Base-by-base conservation (phyloP, 2,113 vertebrate species). In the Trichomycterus rosablanca region DNA sequence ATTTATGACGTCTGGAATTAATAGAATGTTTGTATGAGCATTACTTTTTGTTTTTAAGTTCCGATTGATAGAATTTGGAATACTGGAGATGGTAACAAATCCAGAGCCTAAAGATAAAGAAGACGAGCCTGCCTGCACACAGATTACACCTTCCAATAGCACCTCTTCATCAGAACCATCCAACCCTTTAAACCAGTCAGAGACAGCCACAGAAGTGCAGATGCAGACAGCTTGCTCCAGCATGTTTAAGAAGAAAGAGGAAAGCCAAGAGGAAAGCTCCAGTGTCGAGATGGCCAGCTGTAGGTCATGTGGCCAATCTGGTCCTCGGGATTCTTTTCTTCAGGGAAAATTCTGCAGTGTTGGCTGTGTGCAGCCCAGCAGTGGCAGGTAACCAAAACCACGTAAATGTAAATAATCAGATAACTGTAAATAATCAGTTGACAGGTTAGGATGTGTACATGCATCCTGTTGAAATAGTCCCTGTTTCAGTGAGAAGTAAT, bases 1-100 rank as follows among this genome's bases (percentile, higher is more conserved):
- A n/a, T n/a, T n/a, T n/a, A n/a, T n/a, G n/a, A n/a, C n/a, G n/a
- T n/a, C n/a, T n/a, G n/a, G n/a, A n/a, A n/a, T n/a, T n/a, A n/a
- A n/a, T n/a, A n/a, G n/a, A n/a, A n/a, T n/a, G n/a, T n/a, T n/a
- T n/a, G n/a, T n/a, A 16, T 32, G n/a, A 5, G 15, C 8, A 10
- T 16, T 50, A 3, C 7, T 43, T 40, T n/a, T 23, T 7, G 2
- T 7, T 12, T 22, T 39, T 19, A n/a, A 98, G 96, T 98, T 98
- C 69, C 89, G 93, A 61, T 93, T 98, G 78, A 98, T 93, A 63
- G 96, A 98, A 74, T 98, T 98, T 78, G 93, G 92, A 66, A 94
- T 93, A 12, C 78, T 97, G 71, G 96, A 98, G 84, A 94, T 98
- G 28, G 92, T 98, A 70, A 95, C 94, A 34, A 93, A 97, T 76